Evolutionary conservation across 35 echinoderm and acorn worm species (phyloP).

Genomic region (Heliocidaris erythrogramma): DNA sequence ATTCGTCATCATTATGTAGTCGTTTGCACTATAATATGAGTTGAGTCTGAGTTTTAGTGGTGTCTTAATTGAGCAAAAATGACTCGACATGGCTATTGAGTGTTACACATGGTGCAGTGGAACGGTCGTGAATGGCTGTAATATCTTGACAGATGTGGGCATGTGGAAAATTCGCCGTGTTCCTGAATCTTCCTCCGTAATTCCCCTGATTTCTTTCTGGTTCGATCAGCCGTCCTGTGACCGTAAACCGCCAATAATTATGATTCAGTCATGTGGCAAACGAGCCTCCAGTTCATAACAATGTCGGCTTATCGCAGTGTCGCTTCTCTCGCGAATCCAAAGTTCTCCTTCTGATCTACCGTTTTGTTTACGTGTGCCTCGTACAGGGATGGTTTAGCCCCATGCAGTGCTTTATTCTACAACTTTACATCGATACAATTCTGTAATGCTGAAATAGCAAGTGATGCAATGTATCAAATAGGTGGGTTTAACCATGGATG

Average conservation of each 20-base stretch:
- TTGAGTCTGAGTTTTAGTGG: too few species aligned
- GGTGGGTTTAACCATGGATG: too few species aligned
- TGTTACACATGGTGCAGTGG: too few species aligned
- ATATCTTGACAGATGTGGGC: neutral
- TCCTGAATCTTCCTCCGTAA: neutral
- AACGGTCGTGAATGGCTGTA: neutral
- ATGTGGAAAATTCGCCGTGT: neutral
- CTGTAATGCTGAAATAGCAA: too few species aligned
- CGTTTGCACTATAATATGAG: too few species aligned
- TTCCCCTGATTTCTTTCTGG: neutral
- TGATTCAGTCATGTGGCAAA: slow-evolving; percentile 2
- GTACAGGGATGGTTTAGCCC: neutral
- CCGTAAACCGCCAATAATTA: neutral
- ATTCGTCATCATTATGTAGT: too few species aligned
- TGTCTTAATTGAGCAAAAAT: too few species aligned
- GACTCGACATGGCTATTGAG: too few species aligned
- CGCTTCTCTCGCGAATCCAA: neutral
- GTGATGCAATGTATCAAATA: neutral
- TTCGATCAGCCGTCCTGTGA: slow-evolving; percentile 1
- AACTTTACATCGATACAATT: neutral
- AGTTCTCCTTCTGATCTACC: neutral
- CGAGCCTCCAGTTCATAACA: neutral
- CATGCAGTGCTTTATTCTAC: neutral
- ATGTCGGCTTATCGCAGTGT: neutral
- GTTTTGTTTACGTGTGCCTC: neutral